phyloP scores from a whole-genome alignment of 2,888 invertebrate species.

The Pristionchus fissidentatus region DNA sequence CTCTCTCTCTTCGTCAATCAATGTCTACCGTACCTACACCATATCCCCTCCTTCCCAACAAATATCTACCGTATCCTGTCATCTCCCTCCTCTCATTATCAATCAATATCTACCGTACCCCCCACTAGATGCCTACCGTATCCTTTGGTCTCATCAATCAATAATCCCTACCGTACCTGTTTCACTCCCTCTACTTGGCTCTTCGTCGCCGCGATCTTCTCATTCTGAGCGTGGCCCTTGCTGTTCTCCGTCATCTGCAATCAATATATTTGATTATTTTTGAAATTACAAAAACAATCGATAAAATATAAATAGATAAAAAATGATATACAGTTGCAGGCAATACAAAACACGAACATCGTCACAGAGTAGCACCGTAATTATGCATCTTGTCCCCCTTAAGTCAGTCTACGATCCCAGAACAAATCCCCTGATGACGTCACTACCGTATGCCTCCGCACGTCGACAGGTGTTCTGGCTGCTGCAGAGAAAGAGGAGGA shows the following conservation, averaged over 20 bases:
- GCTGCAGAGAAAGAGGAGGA: no score
- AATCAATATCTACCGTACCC: conserved; percentile 24
- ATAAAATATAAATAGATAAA: no score
- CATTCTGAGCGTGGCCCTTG: conserved; percentile 9
- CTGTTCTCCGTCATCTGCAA: conserved; percentile 48
- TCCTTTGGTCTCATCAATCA: neutral
- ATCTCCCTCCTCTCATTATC: neutral
- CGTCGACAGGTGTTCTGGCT: conserved; percentile 1
- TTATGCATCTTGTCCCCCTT: no score
- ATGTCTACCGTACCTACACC: no score
- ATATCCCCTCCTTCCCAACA: no score
- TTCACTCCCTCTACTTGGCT: conserved; percentile 45
- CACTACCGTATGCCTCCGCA: neutral
- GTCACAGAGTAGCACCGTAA: no score
- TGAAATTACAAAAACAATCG: no score
- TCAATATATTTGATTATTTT: neutral
- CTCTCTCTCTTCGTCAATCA: no score
- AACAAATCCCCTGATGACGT: neutral
- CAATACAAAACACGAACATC: no score
- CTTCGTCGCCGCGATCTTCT: conserved; percentile 28
- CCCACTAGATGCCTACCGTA: conserved; percentile 21
- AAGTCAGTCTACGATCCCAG: no score
- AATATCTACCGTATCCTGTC: no score
- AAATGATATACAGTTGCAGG: no score
- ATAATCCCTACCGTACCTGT: conserved; percentile 9